Base-by-base conservation (phyloP, 2,888 invertebrate species). In the Slavum lentiscoides region DNA sequence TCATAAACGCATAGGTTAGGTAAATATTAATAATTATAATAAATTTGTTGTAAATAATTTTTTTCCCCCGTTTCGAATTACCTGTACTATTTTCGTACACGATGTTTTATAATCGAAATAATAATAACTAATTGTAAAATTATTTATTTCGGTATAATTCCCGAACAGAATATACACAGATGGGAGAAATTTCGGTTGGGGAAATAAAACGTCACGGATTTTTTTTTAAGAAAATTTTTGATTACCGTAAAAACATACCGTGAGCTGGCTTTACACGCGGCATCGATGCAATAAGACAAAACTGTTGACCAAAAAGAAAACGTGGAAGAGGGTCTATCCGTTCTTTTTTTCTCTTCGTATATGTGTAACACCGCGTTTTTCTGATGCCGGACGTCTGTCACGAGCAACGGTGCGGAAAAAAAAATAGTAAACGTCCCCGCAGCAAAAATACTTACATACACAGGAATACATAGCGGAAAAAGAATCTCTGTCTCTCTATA, bases 301-400 rank as follows among this genome's bases (percentile, higher is more conserved):
- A n/a, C 39, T 39, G 13, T 66, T 23, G 53, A 53, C 37, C 62
- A 15, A 68, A 49, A 30, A 74, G 30, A 30, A 64, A 5, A 49
- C 23, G 9, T 55, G 21, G 21, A 43, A 5, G 7, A 43, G 43
- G 4, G 43, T 7, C 43, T 43, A 30, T 43, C 9, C 7, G 3
- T 6, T 7, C 6, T 6, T 43, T 43, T 6, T 43, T 21, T 2
- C 4, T 39, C 8, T 58, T 30, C 30, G 1, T 30, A 30, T 39
- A 6, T 66, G 17, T 66, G 55, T 58, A 66, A 53, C 49, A 53
- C 37, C 13, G 21, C 23, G 6, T 37, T 55, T 77, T 70, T 55
- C 61, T 70, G 77, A 77, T 37, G 70, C 62, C 70, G 70, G 77
- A 70, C 77, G 70, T 77, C 70, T 77, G 77, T 77, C 70, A 70